Evolutionary conservation across 2,888 invertebrate genomes (phyloP).

Genomic region (Taenaris catops): DNA sequence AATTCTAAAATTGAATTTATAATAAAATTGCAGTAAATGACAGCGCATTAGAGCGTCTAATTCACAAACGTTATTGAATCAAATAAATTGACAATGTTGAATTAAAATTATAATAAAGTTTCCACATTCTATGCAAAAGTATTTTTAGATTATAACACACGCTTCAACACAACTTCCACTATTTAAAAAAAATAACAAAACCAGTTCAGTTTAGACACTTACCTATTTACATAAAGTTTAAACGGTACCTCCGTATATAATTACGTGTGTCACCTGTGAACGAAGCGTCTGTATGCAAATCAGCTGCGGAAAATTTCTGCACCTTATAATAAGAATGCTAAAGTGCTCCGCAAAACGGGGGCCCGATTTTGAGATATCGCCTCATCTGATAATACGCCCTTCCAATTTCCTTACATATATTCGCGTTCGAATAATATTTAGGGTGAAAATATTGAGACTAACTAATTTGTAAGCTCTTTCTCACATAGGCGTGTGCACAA

Average conservation of each 20-base stretch:
- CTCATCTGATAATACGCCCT: conserved; percentile 68
- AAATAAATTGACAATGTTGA: too few relatives aligned
- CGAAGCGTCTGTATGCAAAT: conserved; percentile 66
- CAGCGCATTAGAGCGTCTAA: too few relatives aligned
- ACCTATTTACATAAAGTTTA: conserved; percentile 60
- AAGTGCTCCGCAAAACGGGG: conserved; percentile 37
- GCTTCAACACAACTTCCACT: too few relatives aligned
- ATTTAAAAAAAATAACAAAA: too few relatives aligned
- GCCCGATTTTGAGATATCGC: conserved; percentile 48
- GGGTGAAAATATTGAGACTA: conserved; percentile 71
- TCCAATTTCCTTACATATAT: conserved; percentile 66
- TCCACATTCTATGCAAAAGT: too few relatives aligned
- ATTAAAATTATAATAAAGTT: too few relatives aligned
- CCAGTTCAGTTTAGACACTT: not conserved
- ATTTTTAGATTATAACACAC: too few relatives aligned
- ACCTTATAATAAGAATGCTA: conserved; percentile 66
- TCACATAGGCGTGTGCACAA: conserved; percentile 54
- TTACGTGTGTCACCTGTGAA: conserved; percentile 73
- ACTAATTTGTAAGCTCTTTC: conserved; percentile 67
- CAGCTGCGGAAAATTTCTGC: conserved; percentile 58
- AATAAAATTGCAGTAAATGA: too few relatives aligned
- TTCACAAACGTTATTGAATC: too few relatives aligned
- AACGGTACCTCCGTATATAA: conserved; percentile 62
- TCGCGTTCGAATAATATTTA: conserved; percentile 62
- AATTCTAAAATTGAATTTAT: too few relatives aligned